Conservation (phyloP, 2,888 invertebrate genomes). For the Pandemis cinnamomeana region DNA sequence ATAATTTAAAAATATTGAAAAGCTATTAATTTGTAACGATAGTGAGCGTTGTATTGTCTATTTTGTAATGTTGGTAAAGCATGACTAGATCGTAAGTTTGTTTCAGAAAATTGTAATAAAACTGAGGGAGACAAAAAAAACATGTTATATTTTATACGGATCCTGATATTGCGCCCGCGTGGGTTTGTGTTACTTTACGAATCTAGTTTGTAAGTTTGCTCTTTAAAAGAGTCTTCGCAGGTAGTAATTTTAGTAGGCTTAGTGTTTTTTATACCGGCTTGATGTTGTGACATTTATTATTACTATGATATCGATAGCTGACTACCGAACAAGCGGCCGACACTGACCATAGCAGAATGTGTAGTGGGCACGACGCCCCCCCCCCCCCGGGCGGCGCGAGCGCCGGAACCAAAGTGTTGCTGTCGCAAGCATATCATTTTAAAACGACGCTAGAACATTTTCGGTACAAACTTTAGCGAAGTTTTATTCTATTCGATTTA, state of each 20-base stretch:
- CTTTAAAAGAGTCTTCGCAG: constrained; percentile 84
- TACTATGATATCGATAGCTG: constrained; percentile 73
- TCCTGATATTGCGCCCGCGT: constrained; percentile 70
- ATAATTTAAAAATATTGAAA: constrained; percentile 68
- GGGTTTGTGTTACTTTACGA: constrained; percentile 79
- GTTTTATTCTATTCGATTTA: constrained; percentile 79
- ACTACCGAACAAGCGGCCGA: constrained; percentile 74
- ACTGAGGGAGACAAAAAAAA: constrained; percentile 70
- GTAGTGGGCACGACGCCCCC: constrained; percentile 69
- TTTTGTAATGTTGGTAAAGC: constrained; percentile 78
- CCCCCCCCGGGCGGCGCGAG: constrained; percentile 58
- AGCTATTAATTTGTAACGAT: constrained; percentile 75
- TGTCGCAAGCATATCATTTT: constrained; percentile 82
- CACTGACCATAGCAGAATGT: constrained; percentile 79
- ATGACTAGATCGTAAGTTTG: constrained; percentile 75
- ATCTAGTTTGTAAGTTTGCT: constrained; percentile 80
- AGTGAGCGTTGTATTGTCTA: constrained; percentile 82
- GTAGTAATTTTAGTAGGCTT: constrained; percentile 84
- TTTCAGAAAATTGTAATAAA: constrained; percentile 85
- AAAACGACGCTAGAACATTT: constrained; percentile 79
- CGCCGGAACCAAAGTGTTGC: constrained; percentile 81
- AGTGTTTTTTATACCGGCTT: constrained; percentile 85
- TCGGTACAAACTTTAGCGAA: constrained; percentile 80
- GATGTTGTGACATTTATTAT: constrained; percentile 84
- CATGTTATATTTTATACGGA: constrained; percentile 82